A percentile compares a stretch with the other conserved stretches of the same genome.
Conservation (phyloP, 2,797 vertebrate genomes). For the Malacoraja senta region DNA sequence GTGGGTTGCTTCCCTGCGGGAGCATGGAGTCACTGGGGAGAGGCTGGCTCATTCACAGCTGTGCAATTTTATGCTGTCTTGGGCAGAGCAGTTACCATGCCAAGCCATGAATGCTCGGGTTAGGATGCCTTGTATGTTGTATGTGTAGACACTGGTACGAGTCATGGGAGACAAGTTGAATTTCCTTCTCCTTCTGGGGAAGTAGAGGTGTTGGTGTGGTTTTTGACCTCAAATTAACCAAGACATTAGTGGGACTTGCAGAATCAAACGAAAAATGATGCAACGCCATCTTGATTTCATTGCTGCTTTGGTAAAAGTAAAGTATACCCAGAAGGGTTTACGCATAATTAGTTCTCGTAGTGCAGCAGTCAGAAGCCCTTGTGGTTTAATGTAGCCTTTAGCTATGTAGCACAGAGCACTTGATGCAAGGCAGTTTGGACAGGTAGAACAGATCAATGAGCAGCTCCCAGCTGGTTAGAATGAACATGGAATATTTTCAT, state of each 20-base stretch:
- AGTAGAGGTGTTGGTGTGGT: too few species aligned
- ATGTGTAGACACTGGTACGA: too few species aligned
- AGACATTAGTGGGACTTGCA: not conserved
- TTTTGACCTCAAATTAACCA: not conserved
- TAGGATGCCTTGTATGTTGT: too few species aligned
- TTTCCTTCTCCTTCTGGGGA: too few species aligned
- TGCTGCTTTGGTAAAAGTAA: not conserved
- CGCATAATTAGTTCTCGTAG: not conserved
- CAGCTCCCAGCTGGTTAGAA: conserved; percentile 8
- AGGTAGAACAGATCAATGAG: conserved; percentile 27
- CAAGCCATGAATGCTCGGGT: too few species aligned
- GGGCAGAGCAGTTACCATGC: too few species aligned
- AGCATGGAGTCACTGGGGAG: too few species aligned
- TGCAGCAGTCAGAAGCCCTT: not conserved
- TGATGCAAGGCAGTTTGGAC: conserved; percentile 31
- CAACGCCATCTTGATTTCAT: not conserved
- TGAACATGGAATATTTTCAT: not conserved
- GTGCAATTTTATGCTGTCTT: too few species aligned
- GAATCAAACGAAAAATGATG: not conserved
- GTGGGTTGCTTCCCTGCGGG: too few species aligned
- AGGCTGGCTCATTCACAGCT: too few species aligned
- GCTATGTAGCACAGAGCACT: not conserved
- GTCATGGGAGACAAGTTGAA: too few species aligned
- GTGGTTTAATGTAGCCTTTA: conserved; percentile 18
- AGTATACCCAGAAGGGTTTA: conserved; percentile 3